phyloP scores from a whole-genome alignment of 1,140 invertebrate genomes.

The Sitobion miscanthi region DNA sequence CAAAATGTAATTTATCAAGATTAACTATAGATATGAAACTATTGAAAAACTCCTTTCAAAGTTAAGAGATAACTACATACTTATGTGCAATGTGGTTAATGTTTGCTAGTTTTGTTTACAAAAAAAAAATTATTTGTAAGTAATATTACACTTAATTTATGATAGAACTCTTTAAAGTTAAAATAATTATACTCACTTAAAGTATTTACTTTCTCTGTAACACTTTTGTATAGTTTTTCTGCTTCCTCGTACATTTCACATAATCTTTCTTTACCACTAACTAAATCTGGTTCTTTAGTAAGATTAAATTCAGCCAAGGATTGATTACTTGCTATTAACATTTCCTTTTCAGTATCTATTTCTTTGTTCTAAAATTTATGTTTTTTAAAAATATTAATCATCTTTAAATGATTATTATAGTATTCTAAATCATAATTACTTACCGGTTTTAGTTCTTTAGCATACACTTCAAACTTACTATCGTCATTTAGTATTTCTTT shows the following conservation, averaged over 20 bases:
- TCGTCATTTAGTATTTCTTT: slow-evolving; percentile 85
- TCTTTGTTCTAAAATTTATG: slow-evolving; percentile 72
- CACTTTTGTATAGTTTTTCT: slow-evolving; percentile 69
- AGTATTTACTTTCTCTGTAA: slow-evolving; percentile 74
- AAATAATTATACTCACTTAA: slow-evolving; percentile 67
- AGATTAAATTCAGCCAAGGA: slow-evolving; percentile 87
- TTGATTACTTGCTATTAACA: slow-evolving; percentile 83
- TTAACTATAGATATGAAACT: too few species aligned
- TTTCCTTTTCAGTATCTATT: slow-evolving; percentile 81
- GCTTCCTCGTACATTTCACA: slow-evolving; percentile 74
- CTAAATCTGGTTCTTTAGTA: slow-evolving; percentile 79
- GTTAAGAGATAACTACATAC: neutral
- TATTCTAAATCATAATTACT: slow-evolving; percentile 56
- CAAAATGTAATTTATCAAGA: too few species aligned
- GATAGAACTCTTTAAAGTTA: neutral
- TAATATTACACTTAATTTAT: neutral
- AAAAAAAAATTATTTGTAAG: neutral
- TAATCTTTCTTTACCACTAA: slow-evolving; percentile 73
- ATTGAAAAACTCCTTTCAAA: too few species aligned
- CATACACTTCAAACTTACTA: slow-evolving; percentile 78
- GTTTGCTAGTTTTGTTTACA: neutral
- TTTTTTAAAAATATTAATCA: slow-evolving; percentile 58
- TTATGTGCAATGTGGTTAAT: neutral
- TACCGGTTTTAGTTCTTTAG: slow-evolving; percentile 81
- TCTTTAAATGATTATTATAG: neutral